Evolutionary conservation across 1,140 invertebrate species (phyloP), one percentile per base, ranked within the genome.

Genomic region (Littorina saxatilis): DNA sequence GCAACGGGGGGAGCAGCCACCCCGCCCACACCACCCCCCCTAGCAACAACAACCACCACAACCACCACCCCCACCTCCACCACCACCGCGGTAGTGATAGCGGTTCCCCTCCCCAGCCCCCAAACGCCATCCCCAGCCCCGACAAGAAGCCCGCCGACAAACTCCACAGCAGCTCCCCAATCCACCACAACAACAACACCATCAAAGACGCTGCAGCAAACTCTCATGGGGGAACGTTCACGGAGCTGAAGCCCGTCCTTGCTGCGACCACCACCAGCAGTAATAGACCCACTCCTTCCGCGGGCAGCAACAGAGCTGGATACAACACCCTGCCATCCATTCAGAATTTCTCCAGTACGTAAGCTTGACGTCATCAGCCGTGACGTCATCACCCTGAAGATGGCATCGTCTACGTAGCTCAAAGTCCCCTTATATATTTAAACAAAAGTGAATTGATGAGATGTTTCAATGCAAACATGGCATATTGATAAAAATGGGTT

Each of bases 221-320:
- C 70, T 13, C 70, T 70, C 29, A 66, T 23, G 78, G 70, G 27
- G 52, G 76, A 23, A 83, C 82, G 32, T 83, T 83, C 72, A 83
- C 82, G 4, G 82, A 83, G 55, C 72, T 83, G 39, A 83, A 83
- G 78, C 82, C 82, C 50, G 77, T 83, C 40, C 39, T 55, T 40
- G 47, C 77, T 17, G 70, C 68, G n/a, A 61, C 15, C 50, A 23
- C 29, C 63, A 47, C 9, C 63, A 68, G 58, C 50, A 52, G 68
- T n/a, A 52, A n/a, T n/a, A 61, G 35, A 52, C n/a, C 20, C 9
- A 79, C 37, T 39, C 20, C 39, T 5, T 15, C 35, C 20, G 2
- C 29, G 11, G 66, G 70, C 68, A 23, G 35, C 35, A 74, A 50
- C 43, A 32, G n/a, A 35, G 32, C 17, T 32, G 66, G 52, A 4